Evolutionary conservation across 1,140 invertebrate species (phyloP), one percentile per base, ranked within the genome.

Genomic region (Drosophila kanapiae): DNA sequence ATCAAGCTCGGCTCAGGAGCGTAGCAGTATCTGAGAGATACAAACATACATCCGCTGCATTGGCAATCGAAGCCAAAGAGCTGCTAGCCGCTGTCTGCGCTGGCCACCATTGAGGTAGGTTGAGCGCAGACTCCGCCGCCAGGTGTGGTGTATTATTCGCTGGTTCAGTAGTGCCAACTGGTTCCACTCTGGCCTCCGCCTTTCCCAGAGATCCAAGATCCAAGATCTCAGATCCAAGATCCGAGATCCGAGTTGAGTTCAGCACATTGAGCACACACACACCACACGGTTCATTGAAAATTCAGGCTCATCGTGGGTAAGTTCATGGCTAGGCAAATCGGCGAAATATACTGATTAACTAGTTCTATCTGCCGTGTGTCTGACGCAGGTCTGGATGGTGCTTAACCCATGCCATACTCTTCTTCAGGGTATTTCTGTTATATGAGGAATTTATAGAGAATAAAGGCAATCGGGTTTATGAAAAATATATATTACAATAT

Each of bases 31-130:
- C 62, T 63, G 47, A 54, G 64, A 57, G 63, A 60, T 61, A 59
- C 74, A 75, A 58, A 57, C 56, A 60, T 77, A 67, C 74, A 75
- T 62, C 75, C 60, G 56, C 18, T 61, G 57, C 71, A 80, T 68
- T 60, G 54, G 68, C 75, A 69, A 47, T 37, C 31, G 40, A 38
- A 54, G 56, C 60, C 42, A 70, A 57, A 71, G 72, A 49, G 63
- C 45, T 72, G 42, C 29, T 27, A 23, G 16, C 47, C 47, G 42
- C 69, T 43, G 43, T 64, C 29, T 45, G 70, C 56, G 70, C 56
- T 61, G 14, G 56, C 33, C 13, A 60, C 54, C 70, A 80, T 88
- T 88, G 84, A 88, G 85, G 84, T 88, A 88, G 84, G 84, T 79
- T 78, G 69, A 70, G 63, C 48, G 42, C 53, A 78, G 56, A 61